These are phyloP conservation scores for Acanthurus lineatus DNA, from an alignment of 2,797 vertebrate species.

Conservation along the genomic window DNA sequence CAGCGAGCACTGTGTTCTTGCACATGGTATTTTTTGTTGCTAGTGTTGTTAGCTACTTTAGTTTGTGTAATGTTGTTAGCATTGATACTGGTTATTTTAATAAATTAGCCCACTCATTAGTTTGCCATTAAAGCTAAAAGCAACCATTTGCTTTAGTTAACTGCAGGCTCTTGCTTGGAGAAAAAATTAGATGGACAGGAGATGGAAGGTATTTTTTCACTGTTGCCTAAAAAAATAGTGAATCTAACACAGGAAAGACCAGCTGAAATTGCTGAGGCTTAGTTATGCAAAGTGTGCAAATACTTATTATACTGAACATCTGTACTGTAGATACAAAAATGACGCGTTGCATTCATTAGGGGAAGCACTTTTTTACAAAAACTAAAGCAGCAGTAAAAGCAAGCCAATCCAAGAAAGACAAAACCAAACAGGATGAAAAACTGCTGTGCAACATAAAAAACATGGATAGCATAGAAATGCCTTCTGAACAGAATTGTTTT, in stretches of 20 bases:
- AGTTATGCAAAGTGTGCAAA: background rate
- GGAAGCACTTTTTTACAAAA: background rate
- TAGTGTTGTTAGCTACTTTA: background rate
- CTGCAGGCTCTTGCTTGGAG: background rate
- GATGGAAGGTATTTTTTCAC: background rate
- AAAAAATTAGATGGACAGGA: background rate
- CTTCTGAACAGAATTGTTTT: background rate
- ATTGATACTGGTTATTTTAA: background rate
- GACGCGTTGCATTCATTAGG: background rate
- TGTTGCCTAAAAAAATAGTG: background rate
- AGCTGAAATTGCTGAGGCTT: background rate
- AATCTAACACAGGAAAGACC: background rate
- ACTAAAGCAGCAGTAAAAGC: background rate
- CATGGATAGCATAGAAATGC: background rate
- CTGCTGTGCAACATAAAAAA: background rate
- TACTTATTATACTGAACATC: background rate
- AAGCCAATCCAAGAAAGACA: background rate
- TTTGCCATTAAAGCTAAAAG: background rate
- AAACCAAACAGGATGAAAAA: background rate
- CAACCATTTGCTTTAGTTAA: background rate
- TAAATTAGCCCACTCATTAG: slow-evolving; percentile 20
- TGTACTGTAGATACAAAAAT: background rate
- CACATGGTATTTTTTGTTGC: slow-evolving; percentile 10
- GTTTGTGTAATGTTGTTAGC: slow-evolving; percentile 4
- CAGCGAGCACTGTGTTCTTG: background rate